Evolutionary conservation across 2,113 vertebrate species (phyloP), one percentile per base, ranked within the genome.

Genomic region (Notarius quadriscutis): DNA sequence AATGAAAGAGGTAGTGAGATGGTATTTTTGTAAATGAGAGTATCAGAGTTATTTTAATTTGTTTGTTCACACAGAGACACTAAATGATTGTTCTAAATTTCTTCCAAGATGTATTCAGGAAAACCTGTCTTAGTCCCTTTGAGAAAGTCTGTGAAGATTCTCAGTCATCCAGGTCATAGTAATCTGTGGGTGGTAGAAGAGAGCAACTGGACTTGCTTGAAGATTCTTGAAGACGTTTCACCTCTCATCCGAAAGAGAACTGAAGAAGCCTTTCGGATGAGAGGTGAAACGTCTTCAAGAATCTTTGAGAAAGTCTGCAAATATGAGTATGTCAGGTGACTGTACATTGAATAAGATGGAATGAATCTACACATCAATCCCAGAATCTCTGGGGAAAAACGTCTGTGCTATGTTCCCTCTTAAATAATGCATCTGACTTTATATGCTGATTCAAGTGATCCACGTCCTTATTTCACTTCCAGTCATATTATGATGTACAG

Each of bases 401-500:
- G 11, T 69, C 81, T 83, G 55, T 83, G 82, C 78, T 55, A 11
- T 11, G 53, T 85, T 89, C 86, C 34, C 83, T 86, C 55, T 65
- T n/a, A 86, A 88, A 88, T 80, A 85, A 74, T 85, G 65, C 53
- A 27, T 86, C 62, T 14, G 69, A 78, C 55, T 74, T 84, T 53
- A 50, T 75, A 75, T 85, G 86, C 81, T 87, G 48, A 81, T 55
- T 84, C 85, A 80, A 55, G 50, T n/a, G 53, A 60, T 84, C 86
- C 67, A 74, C 34, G 25, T 74, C 81, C 85, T 81, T 18, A 86
- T 57, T 63, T 69, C 65, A 62, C 22, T 77, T 85, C 27, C 77
- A 78, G 67, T 62, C 25, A 75, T 77, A 83, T 87, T 50, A 86
- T 87, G 69, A 87, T 87, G 86, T 88, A 53, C 69, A 48, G 30